Conservation (phyloP, 2,797 vertebrate species). For the Paramormyrops hopkinsi region DNA sequence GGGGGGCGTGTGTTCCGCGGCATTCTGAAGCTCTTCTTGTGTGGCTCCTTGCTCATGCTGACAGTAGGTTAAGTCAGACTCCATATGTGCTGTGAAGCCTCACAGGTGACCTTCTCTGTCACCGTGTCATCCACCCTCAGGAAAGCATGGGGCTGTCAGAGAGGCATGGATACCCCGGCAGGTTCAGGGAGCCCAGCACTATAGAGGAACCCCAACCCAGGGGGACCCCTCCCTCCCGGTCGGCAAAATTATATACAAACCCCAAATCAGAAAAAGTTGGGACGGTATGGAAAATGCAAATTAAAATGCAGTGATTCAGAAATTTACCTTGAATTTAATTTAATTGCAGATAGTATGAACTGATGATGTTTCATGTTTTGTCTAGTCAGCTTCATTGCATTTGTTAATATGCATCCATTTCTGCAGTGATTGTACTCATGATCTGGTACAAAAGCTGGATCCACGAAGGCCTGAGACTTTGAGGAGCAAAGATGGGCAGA, state of each 20-base stretch:
- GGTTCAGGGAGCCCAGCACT: background rate
- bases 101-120: background rate
- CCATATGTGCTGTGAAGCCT: background rate
- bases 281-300: background rate
- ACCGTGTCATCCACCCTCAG: background rate
- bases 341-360: background rate
- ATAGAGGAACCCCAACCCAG: background rate
- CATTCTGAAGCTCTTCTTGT: background rate
- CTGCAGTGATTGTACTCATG: background rate
- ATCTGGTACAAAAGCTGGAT: background rate
- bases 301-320: background rate
- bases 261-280: background rate
- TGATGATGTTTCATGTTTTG: background rate
- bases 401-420: background rate
- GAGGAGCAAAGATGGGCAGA: background rate
- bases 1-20: background rate
- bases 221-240: background rate
- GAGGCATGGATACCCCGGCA: background rate
- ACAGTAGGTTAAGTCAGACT: background rate
- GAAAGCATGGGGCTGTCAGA: background rate
- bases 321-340: background rate
- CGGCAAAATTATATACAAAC: background rate
- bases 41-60: background rate
- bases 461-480: background rate
- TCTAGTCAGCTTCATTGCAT: background rate